Evolutionary conservation across 2,113 vertebrate species (phyloP), one percentile per base, ranked within the genome.

Genomic region (Galemys pyrenaicus): DNA sequence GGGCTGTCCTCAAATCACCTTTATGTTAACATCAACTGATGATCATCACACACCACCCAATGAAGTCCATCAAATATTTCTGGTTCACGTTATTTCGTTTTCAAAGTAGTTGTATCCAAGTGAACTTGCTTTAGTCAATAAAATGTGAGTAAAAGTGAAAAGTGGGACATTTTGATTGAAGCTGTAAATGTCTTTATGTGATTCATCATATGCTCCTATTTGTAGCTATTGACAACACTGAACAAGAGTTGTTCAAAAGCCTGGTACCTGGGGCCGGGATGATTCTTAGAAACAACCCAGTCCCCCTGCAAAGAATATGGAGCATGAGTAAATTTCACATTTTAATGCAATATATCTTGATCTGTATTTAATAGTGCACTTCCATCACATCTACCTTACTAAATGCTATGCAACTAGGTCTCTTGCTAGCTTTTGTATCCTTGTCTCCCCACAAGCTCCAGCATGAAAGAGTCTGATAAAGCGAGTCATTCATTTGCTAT

Each of bases 141-240:
- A 94, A 83, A 71, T 49, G 26, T 75, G 30, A 73, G 35, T 62
- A 17, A 68, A 93, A 90, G 19, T 80, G 28, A 83, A 94, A 78
- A n/a, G 32, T 67, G 24, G 9, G 35, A 82, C 20, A 30, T 89
- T 37, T 19, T 6, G 39, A 26, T 1, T 67, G 70, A 92, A 92
- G 32, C 15, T 70, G 24, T 62, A 56, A 92, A 56, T 39, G 11
- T 2, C 20, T 91, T 44, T 2, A 3, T 60, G 20, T 15, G 81
- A 62, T 65, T 58, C 10, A 35, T 60, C 49, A 6, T 65, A 11
- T 60, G 51, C 39, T 83, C 60, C 37, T 10, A 2, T 32, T 70
- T 37, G 20, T 11, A 17, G 9, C 32, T 44, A 10, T 8, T 75
- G 86, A 24, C 37, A 82, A 20, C 16, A 22, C 44, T 17, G 3